Evolutionary conservation across 2,113 vertebrate genomes (phyloP), one percentile per base, ranked within the genome.

Genomic region (Turnix velox): DNA sequence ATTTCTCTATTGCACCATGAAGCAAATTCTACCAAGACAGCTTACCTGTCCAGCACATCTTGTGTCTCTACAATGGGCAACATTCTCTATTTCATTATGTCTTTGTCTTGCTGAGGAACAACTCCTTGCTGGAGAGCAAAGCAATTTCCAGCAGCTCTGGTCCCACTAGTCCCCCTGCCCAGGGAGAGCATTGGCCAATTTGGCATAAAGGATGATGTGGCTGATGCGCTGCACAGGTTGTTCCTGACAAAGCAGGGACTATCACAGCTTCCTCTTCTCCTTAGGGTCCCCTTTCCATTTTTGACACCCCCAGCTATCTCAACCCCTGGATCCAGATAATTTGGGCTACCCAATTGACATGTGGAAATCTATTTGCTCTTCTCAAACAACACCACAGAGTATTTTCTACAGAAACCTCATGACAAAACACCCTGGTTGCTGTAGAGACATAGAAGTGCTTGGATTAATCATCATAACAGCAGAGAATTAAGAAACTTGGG

Each of bases 191-290:
- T 15, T 9, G 3, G 74, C 61, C 61, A 31, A 18, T 33, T 37
- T 0, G 0, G 39, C 71, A 42, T 39, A 19, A 62, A 66, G 69
- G 52, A 71, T 1, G 2, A 17, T 0, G 0, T 12, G 35, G 48
- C 18, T 58, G 51, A 71, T 49, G 75, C 14, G 52, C 82, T 77
- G 51, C 57, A 76, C 81, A 59, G 43, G 75, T 57, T 69, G 55
- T 22, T 84, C 40, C 68, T 80, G 83, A 17, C 3, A 1, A 63
- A 86, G 55, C 13, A 39, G 54, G n/a, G 42, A 49, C 37, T 8
- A 2, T 33, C 5, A 1, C 42, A 46, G 25, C 57, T 52, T 40
- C 49, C 20, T 71, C 57, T 0, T 1, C 37, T 71, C 49, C 58
- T 66, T 33, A 37, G 71, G 45, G 33, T 22, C 22, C 54, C 37